Base-by-base conservation (phyloP, 2,888 invertebrate species). In the Mesochorus sp. region DNA sequence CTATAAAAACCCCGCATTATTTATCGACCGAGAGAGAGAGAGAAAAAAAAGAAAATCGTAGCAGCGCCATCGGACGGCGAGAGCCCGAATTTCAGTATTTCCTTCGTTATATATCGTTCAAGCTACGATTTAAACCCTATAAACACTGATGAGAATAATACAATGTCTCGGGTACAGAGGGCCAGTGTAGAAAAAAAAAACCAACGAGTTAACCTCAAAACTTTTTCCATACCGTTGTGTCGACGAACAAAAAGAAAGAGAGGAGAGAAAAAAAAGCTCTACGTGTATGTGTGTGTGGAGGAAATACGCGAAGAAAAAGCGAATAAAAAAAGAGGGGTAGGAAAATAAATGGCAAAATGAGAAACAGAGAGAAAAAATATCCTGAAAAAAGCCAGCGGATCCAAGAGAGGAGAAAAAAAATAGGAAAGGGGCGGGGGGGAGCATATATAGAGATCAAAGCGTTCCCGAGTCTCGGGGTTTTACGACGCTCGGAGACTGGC, bases 401-500 rank as follows among this genome's bases (percentile, higher is more conserved):
- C 31, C 42, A 34, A 26, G 39, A 55, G 28, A 42, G 70, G 75
- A 37, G 66, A 80, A 61, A 62, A 21, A 24, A 78, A 2, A 39
- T 42, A 59, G 67, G 57, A 47, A 10, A 42, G 34, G 1, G 10
- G 14, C 12, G 14, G 6, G 14, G 6, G 14, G 4, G 10, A 42
- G 42, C 31, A 34, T 74, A 76, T 66, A 47, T 19, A 57, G 66
- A 83, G 83, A 85, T 86, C 85, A 86, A 86, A 86, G 85, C 82
- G 57, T 76, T 70, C 28, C 72, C 37, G 61, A 14, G 51, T 55
- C 72, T 67, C 72, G 82, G n/a, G n/a, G 81, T 85, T 86, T 85
- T 86, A 86, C 82, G 83, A 85, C 76, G 80, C 66, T 55, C 73
- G 82, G 80, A 84, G 82, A 81, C 84, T n/a, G 82, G 55, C 72